phyloP scores from a whole-genome alignment of 2,113 vertebrate genomes.

The Casuarius casuarius region DNA sequence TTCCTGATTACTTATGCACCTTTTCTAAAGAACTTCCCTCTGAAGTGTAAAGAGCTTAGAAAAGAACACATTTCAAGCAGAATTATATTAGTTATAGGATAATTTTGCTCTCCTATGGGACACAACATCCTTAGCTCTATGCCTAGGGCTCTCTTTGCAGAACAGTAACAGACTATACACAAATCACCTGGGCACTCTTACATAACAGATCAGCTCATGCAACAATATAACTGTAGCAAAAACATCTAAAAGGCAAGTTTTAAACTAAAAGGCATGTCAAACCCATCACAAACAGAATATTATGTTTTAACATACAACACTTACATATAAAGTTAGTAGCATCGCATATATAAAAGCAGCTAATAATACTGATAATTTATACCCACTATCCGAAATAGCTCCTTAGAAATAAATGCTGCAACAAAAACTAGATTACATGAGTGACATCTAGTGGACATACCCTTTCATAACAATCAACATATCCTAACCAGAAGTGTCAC shows the following conservation, averaged over 20 bases:
- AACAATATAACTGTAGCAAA: not conserved
- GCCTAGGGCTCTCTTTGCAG: not conserved
- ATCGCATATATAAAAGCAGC: constrained; percentile 9
- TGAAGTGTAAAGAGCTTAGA: not conserved
- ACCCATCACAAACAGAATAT: not conserved
- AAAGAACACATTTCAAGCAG: not conserved
- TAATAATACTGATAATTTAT: constrained; percentile 21
- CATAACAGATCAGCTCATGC: constrained; percentile 10
- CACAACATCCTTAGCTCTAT: not conserved
- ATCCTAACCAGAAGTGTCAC: not conserved
- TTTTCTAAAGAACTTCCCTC: not conserved
- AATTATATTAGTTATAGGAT: not conserved
- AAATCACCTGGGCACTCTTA: not conserved
- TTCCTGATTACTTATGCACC: not conserved
- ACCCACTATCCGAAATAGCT: not conserved
- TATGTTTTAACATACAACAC: constrained; percentile 15
- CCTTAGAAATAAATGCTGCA: not conserved
- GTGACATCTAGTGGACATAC: constrained; percentile 80
- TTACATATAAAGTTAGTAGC: not conserved
- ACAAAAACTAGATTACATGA: constrained; percentile 74
- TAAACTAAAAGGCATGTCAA: not conserved
- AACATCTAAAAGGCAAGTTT: not conserved
- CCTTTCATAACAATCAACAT: constrained; percentile 31
- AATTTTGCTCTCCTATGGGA: not conserved
- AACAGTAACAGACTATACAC: not conserved